Evolutionary conservation across 2,888 invertebrate species (phyloP).

Genomic region (Cheilosia variabilis): DNA sequence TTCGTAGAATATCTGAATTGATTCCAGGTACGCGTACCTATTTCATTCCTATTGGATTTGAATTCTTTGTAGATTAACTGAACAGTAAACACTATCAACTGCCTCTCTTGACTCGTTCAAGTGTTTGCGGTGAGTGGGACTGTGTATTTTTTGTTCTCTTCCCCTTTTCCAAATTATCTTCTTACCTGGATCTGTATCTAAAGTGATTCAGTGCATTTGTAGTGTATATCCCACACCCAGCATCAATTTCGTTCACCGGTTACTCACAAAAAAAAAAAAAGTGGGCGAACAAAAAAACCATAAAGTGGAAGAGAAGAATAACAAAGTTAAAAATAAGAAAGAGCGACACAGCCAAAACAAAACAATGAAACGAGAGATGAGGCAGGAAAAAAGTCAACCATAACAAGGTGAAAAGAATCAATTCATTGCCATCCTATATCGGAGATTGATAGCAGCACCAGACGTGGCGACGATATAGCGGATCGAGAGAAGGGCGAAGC

Average conservation of each 20-base stretch:
- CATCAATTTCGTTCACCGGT: constrained; percentile 45
- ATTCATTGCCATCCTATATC: constrained; percentile 60
- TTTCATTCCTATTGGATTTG: constrained; percentile 52
- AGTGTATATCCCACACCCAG: constrained; percentile 26
- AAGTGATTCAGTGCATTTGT: constrained; percentile 42
- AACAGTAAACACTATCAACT: constrained; percentile 47
- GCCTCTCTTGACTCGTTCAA: constrained; percentile 45
- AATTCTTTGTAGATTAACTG: constrained; percentile 30
- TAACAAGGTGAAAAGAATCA: constrained; percentile 72
- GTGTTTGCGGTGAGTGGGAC: constrained; percentile 34
- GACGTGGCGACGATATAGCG: constrained; percentile 67
- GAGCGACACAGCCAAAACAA: constrained; percentile 50
- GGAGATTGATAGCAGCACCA: constrained; percentile 64
- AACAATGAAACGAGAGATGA: constrained; percentile 31
- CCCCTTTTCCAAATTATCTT: not conserved
- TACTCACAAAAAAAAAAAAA: constrained; percentile 29
- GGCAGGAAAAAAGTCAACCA: constrained; percentile 50
- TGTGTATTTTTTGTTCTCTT: not conserved
- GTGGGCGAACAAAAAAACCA: constrained; percentile 8
- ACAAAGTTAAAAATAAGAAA: constrained; percentile 55
- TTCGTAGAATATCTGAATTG: constrained; percentile 61
- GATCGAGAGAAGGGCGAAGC: not conserved
- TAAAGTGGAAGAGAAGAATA: constrained; percentile 63
- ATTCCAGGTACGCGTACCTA: constrained; percentile 47
- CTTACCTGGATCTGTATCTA: constrained; percentile 26